These are phyloP conservation scores for Sinhomidia bicolor DNA, from an alignment of 2,888 invertebrate genomes.

Conservation along the genomic window DNA sequence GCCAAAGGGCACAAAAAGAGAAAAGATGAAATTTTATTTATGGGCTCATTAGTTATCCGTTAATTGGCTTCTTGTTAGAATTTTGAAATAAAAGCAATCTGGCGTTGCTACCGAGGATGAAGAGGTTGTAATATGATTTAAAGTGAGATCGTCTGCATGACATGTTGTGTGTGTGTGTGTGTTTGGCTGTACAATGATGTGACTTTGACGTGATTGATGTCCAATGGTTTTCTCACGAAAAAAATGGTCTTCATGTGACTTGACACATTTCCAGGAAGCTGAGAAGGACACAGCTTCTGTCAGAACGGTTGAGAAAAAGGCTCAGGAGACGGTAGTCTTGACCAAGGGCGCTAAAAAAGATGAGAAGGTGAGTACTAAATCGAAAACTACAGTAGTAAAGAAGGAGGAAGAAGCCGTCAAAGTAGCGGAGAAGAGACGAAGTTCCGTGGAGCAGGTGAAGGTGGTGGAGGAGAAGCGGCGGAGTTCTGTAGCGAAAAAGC, in stretches of 20 bases:
- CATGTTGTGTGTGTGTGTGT: not conserved
- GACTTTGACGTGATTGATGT: conserved; percentile 29
- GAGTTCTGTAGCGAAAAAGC: conserved; percentile 20
- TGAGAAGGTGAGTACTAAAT: conserved; percentile 77
- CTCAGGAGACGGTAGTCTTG: conserved; percentile 27
- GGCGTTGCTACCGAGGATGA: not conserved
- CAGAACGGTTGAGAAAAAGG: conserved; percentile 55
- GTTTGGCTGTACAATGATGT: not conserved
- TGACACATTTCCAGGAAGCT: conserved; percentile 65
- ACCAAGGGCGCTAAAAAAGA: conserved; percentile 82
- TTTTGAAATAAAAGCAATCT: conserved; percentile 29
- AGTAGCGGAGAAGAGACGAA: conserved; percentile 44
- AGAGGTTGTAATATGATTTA: not conserved
- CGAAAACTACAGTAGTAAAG: conserved; percentile 23
- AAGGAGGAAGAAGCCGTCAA: conserved; percentile 34
- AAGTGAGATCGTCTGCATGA: not conserved
- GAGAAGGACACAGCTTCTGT: conserved; percentile 69
- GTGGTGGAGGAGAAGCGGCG: conserved; percentile 56
- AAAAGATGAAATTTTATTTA: conserved; percentile 23
- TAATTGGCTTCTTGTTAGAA: conserved; percentile 65
- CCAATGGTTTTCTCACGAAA: conserved; percentile 27
- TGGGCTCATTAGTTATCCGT: conserved; percentile 52
- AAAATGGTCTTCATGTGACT: conserved; percentile 48
- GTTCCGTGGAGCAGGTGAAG: conserved; percentile 37
- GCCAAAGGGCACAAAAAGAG: conserved; percentile 1